Evolutionary conservation across 2,797 vertebrate species (phyloP).

Genomic region (Megalops cyprinoides): DNA sequence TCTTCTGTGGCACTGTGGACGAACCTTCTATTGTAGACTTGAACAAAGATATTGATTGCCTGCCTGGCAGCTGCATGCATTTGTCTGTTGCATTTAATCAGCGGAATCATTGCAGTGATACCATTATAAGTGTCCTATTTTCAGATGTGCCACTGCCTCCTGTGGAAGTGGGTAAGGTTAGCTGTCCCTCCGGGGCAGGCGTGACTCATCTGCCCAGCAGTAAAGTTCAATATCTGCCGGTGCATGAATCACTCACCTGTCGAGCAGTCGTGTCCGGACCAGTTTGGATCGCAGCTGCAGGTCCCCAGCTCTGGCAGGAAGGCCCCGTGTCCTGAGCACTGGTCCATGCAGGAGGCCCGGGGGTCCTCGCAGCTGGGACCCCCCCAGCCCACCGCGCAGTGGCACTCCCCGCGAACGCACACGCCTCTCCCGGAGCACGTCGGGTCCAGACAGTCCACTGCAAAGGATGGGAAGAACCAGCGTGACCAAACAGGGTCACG

Average conservation of each 20-base stretch:
- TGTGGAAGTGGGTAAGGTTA: too few species aligned
- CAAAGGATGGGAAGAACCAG: background rate
- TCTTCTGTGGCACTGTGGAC: too few species aligned
- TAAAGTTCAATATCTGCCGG: too few species aligned
- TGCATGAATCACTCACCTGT: conserved; percentile 67
- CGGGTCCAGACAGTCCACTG: conserved; percentile 83
- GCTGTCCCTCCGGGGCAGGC: too few species aligned
- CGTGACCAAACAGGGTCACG: background rate
- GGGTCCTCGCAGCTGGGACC: conserved; percentile 77
- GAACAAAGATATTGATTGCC: too few species aligned
- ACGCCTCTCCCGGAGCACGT: conserved; percentile 81
- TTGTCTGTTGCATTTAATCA: too few species aligned
- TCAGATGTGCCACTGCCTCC: too few species aligned
- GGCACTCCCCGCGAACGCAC: conserved; percentile 82
- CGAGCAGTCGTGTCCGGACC: conserved; percentile 83
- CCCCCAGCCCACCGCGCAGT: conserved; percentile 83
- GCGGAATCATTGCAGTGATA: too few species aligned
- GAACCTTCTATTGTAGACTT: too few species aligned
- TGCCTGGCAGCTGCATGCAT: too few species aligned
- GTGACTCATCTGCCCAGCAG: too few species aligned
- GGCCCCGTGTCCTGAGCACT: conserved; percentile 82
- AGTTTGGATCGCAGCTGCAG: conserved; percentile 82
- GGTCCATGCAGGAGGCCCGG: conserved; percentile 81
- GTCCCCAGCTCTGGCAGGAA: conserved; percentile 73
- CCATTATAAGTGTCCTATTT: too few species aligned